Conservation (phyloP, 2,888 invertebrate genomes). For the Platerodrilus igneus region DNA sequence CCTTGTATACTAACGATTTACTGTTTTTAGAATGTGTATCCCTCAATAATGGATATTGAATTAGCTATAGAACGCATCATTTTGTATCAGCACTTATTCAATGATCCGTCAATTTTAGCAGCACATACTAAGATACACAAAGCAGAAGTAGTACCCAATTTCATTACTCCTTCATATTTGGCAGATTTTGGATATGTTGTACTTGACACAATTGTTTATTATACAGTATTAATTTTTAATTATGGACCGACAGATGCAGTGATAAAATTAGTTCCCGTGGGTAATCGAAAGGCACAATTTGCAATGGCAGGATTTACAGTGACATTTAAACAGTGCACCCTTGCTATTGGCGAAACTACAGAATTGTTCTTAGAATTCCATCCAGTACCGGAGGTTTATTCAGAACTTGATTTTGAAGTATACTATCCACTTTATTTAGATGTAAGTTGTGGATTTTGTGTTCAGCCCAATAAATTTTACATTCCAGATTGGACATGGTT, state of each 20-base stretch:
- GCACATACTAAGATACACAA: slow-evolving; percentile 35
- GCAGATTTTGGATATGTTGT: slow-evolving; percentile 57
- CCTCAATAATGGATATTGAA: slow-evolving; percentile 57
- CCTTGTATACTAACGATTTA: no score
- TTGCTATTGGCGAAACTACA: slow-evolving; percentile 51
- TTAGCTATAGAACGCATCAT: slow-evolving; percentile 57
- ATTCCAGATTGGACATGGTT: slow-evolving; percentile 54
- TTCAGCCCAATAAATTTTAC: neutral
- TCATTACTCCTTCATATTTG: slow-evolving; percentile 51
- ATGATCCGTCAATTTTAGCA: slow-evolving; percentile 44
- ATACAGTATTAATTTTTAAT: slow-evolving; percentile 51
- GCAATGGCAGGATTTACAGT: slow-evolving; percentile 38
- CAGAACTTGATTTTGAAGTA: slow-evolving; percentile 46
- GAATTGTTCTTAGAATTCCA: slow-evolving; percentile 53
- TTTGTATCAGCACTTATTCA: slow-evolving; percentile 48
- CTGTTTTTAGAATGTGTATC: slow-evolving; percentile 49
- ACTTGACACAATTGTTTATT: slow-evolving; percentile 48
- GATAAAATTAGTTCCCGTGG: slow-evolving; percentile 42
- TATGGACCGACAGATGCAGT: slow-evolving; percentile 53
- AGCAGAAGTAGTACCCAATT: slow-evolving; percentile 49
- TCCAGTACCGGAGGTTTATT: slow-evolving; percentile 49
- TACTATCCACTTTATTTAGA: slow-evolving; percentile 50
- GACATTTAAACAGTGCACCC: slow-evolving; percentile 42
- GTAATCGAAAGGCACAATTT: slow-evolving; percentile 26
- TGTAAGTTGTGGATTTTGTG: slow-evolving; percentile 38